Evolutionary conservation across 2,113 vertebrate genomes (phyloP).

Genomic region (Myrmecophaga tridactyla): DNA sequence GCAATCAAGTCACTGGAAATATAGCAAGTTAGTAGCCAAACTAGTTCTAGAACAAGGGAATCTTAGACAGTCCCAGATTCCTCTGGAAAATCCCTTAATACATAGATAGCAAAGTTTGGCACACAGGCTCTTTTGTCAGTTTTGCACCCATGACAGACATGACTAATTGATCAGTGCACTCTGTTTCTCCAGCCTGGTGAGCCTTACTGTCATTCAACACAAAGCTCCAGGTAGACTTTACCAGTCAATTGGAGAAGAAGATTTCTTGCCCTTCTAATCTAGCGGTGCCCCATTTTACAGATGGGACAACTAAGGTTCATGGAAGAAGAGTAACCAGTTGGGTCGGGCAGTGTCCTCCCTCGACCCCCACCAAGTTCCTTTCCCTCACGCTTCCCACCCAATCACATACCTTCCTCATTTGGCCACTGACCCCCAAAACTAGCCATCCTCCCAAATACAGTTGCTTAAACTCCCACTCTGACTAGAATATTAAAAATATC

Average conservation of each 20-base stretch:
- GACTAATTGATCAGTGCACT: not conserved
- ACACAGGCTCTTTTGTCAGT: not conserved
- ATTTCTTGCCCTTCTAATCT: not conserved
- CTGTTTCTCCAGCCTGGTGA: not conserved
- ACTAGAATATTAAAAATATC: not conserved
- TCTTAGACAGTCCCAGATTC: conserved; percentile 52
- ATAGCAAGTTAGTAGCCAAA: conserved; percentile 34
- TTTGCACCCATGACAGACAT: not conserved
- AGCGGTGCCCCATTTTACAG: not conserved
- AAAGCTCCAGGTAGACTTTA: not conserved
- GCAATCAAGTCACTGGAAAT: conserved; percentile 65
- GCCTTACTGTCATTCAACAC: not conserved
- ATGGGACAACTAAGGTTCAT: not conserved
- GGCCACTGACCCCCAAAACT: not conserved
- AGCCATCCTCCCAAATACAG: not conserved
- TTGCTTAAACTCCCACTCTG: not conserved
- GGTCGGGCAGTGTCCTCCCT: not conserved
- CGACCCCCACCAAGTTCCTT: not conserved
- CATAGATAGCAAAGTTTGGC: not conserved
- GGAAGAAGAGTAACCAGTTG: not conserved
- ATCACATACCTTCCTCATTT: not conserved
- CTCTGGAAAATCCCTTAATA: not conserved
- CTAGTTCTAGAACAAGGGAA: conserved; percentile 12
- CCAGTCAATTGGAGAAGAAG: not conserved
- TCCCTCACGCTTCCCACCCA: not conserved